Evolutionary conservation across 2,113 vertebrate genomes (phyloP).

Genomic region (Oceanodroma tethys): DNA sequence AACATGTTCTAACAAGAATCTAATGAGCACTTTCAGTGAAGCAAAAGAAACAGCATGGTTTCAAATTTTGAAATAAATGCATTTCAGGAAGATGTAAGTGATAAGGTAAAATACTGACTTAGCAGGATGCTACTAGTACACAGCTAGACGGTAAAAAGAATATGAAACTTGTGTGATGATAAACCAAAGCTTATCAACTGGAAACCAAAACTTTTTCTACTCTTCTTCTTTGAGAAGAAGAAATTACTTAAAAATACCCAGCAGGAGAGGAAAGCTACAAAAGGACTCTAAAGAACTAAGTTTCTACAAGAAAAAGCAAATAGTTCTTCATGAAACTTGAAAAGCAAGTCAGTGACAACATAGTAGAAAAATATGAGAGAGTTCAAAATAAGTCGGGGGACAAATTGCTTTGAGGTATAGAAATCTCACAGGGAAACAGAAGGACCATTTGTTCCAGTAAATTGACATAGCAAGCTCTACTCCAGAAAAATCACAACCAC

Average conservation of each 20-base stretch:
- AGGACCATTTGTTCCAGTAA: slow-evolving; percentile 41
- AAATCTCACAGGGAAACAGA: slow-evolving; percentile 37
- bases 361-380: not conserved
- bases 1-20: not conserved
- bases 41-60: not conserved
- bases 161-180: not conserved
- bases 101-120: not conserved
- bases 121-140: not conserved
- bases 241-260: not conserved
- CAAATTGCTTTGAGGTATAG: slow-evolving; percentile 41
- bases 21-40: not conserved
- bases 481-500: slow-evolving; percentile 27
- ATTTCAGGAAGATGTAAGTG: not conserved
- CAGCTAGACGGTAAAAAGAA: not conserved
- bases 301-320: not conserved
- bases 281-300: not conserved
- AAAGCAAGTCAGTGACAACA: slow-evolving; percentile 5
- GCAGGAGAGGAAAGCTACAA: not conserved
- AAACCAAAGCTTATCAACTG: not conserved
- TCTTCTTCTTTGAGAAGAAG: not conserved
- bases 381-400: slow-evolving; percentile 21
- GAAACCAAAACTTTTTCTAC: not conserved
- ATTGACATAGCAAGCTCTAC: slow-evolving; percentile 17
- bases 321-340: not conserved
- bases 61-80: not conserved